These are phyloP conservation scores for Conopomorpha cramerella DNA, from an alignment of 1,140 invertebrate species.

Conservation along the genomic window DNA sequence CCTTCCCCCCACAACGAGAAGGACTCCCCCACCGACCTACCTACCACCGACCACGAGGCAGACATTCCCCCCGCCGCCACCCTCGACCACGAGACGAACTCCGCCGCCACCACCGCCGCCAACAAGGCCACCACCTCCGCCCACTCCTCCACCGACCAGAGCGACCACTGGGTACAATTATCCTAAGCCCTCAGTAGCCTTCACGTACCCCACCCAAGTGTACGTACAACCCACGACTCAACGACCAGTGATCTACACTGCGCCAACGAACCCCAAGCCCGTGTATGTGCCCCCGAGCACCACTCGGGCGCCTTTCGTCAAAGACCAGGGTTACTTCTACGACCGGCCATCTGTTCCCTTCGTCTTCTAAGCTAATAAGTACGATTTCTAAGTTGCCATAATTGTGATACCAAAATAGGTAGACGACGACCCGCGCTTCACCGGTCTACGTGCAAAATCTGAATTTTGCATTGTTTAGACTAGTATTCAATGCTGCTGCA, in stretches of 20 bases:
- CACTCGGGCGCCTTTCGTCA: conserved; percentile 27
- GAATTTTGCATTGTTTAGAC: too few species aligned
- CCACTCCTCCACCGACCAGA: conserved; percentile 2
- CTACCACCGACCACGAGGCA: conserved; percentile 1
- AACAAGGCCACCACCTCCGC: conserved; percentile 5
- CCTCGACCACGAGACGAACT: not conserved
- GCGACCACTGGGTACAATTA: conserved; percentile 49
- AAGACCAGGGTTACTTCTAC: conserved; percentile 41
- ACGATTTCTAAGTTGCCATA: conserved; percentile 39
- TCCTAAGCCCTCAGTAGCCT: conserved; percentile 43
- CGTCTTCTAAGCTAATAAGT: conserved; percentile 27
- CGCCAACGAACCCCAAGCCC: conserved; percentile 5
- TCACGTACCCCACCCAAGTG: conserved; percentile 12
- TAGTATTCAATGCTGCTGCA: too few species aligned
- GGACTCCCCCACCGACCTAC: conserved; percentile 2
- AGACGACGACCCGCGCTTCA: too few species aligned
- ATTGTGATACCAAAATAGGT: conserved; percentile 45
- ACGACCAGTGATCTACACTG: conserved; percentile 9
- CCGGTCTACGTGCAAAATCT: too few species aligned
- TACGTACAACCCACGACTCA: conserved; percentile 11
- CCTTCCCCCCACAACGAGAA: conserved; percentile 10
- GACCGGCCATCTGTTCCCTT: conserved; percentile 40
- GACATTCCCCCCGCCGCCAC: conserved; percentile 1
- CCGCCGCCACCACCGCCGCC: conserved; percentile 4
- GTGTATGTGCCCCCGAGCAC: conserved; percentile 13